Conservation (phyloP, 1,140 invertebrate genomes). For the Lethrus apterus region DNA sequence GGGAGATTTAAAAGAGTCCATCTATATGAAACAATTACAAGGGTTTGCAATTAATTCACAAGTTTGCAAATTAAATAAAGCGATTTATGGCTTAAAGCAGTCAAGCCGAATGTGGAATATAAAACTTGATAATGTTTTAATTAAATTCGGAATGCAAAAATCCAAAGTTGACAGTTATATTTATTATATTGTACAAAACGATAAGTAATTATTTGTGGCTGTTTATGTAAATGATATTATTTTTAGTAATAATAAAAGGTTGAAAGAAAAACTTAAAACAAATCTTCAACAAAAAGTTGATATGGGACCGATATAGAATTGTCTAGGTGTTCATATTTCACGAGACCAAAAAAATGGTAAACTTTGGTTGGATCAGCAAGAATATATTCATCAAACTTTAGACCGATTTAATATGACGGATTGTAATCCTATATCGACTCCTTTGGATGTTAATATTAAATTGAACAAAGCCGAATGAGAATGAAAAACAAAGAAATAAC, state of each 20-base stretch:
- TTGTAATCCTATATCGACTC: conserved; percentile 34
- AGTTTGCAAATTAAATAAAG: conserved; percentile 38
- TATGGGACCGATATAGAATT: conserved; percentile 24
- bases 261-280: conserved; percentile 22
- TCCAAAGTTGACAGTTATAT: conserved; percentile 2
- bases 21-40: conserved; percentile 38
- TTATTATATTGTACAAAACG: neutral
- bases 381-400: conserved; percentile 36
- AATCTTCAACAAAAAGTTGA: conserved; percentile 28
- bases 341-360: conserved; percentile 18
- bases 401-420: conserved; percentile 35
- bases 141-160: neutral
- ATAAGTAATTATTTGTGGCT: conserved; percentile 26
- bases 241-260: conserved; percentile 28
- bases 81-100: conserved; percentile 42
- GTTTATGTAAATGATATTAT: conserved; percentile 40
- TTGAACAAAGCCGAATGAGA: no score
- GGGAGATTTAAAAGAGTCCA: conserved; percentile 35
- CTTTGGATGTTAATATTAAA: conserved; percentile 27
- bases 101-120: conserved; percentile 34
- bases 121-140: conserved; percentile 9
- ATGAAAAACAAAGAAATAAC: no score
- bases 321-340: conserved; percentile 35
- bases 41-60: no score
- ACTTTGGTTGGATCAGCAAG: conserved; percentile 33